Percentiles rank a stretch among this genome's conserved stretches.
These are phyloP conservation scores for Alethe castanea DNA, from an alignment of 2,113 vertebrate genomes.

Conservation along the genomic window DNA sequence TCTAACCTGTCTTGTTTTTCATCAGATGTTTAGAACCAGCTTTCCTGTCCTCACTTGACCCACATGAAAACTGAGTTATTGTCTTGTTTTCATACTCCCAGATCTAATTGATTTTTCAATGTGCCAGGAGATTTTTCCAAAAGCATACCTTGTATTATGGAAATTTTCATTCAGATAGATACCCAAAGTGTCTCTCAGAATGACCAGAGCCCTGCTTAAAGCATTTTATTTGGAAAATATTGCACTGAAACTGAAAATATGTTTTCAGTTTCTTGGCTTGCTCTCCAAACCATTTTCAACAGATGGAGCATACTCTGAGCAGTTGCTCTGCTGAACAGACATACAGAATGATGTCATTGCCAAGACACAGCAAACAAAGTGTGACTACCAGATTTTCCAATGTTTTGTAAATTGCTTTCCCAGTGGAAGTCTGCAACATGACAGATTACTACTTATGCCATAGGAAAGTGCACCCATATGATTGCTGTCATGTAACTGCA, in stretches of 20 bases:
- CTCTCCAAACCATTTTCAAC: background rate
- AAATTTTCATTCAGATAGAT: background rate
- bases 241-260: background rate
- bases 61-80: background rate
- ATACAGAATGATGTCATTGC: background rate
- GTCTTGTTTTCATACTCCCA: constrained; percentile 40
- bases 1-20: constrained; percentile 36
- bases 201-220: background rate
- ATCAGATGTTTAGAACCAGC: constrained; percentile 35
- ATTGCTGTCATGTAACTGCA: rapidly evolving
- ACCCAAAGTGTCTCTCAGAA: background rate
- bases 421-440: background rate
- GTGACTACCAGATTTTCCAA: background rate
- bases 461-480: background rate
- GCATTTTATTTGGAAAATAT: background rate
- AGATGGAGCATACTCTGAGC: background rate
- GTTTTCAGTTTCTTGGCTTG: background rate
- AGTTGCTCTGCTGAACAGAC: background rate
- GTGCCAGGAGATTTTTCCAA: background rate
- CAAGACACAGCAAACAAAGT: background rate
- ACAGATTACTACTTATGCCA: background rate
- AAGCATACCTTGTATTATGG: background rate
- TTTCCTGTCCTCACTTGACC: constrained; percentile 31
- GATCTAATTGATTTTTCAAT: constrained; percentile 22
- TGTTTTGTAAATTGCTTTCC: background rate